Conservation (phyloP, 2,888 invertebrate species). For the Agrochola litura region DNA sequence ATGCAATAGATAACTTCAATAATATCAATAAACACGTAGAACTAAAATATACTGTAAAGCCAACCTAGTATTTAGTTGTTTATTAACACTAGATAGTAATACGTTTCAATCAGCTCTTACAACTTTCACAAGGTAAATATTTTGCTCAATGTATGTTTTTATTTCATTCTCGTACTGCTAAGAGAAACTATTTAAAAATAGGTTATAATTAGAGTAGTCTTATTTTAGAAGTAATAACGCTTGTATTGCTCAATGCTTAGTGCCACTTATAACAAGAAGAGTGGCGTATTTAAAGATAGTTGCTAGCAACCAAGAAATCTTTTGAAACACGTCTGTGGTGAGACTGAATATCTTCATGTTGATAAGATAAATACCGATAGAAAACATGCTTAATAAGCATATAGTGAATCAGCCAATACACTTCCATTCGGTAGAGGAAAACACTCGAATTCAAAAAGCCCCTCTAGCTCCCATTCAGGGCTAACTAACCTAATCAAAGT, state of each 20-base stretch:
- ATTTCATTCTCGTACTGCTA: background rate
- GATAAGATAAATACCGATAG: conserved; percentile 34
- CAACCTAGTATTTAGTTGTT: background rate
- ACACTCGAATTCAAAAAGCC: conserved; percentile 1
- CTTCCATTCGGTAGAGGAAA: background rate
- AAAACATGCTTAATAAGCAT: background rate
- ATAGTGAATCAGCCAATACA: conserved; percentile 9
- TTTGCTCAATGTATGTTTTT: background rate
- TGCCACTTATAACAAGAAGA: conserved; percentile 26
- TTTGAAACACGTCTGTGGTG: background rate
- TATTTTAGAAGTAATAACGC: conserved; percentile 22
- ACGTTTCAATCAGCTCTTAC: conserved; percentile 1
- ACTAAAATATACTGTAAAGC: background rate
- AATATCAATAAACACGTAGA: background rate
- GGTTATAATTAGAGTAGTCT: conserved; percentile 15
- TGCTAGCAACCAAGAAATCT: conserved; percentile 4
- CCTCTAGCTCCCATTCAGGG: conserved; percentile 7
- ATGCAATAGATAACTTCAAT: background rate
- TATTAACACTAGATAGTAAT: background rate
- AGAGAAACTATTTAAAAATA: conserved; percentile 1
- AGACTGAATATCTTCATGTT: background rate
- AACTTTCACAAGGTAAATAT: conserved; percentile 15
- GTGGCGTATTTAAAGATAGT: background rate
- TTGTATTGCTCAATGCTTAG: conserved; percentile 19
- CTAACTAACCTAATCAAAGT: conserved; percentile 44